Percentiles rank a stretch among this genome's conserved stretches.
Conservation (phyloP, 2,113 vertebrate genomes). For the Eurystomus gularis region DNA sequence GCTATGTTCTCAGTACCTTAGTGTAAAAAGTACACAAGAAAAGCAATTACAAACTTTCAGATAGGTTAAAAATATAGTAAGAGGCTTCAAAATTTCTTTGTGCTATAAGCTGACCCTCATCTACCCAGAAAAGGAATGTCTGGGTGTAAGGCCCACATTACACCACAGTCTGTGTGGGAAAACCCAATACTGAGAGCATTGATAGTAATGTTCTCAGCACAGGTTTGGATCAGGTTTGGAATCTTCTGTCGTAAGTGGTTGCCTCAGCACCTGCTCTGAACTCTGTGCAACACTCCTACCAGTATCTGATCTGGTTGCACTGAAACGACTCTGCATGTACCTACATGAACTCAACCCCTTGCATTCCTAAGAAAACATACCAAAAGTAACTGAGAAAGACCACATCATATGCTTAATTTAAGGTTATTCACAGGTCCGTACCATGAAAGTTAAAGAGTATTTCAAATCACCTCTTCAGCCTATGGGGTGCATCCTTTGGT, state of each 20-base stretch:
- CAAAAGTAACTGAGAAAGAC: neutral
- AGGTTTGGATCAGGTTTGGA: neutral
- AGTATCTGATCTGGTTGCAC: neutral
- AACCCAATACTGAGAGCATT: neutral
- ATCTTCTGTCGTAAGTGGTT: neutral
- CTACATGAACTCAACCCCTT: neutral
- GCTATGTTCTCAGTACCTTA: neutral
- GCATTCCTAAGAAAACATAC: neutral
- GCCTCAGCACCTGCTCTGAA: neutral
- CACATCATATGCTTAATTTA: neutral
- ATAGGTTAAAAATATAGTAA: neutral
- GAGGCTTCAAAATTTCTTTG: neutral
- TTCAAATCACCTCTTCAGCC: neutral
- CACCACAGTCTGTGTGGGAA: neutral
- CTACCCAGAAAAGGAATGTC: neutral
- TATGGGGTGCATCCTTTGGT: neutral
- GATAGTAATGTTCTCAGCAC: neutral
- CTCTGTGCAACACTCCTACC: neutral
- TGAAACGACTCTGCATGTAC: neutral
- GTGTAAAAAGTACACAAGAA: neutral
- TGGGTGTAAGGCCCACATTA: neutral
- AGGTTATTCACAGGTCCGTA: neutral
- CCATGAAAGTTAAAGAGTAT: neutral
- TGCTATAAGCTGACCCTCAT: neutral
- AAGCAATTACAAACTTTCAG: neutral